Evolutionary conservation across 1,140 invertebrate species (phyloP), one percentile per base, ranked within the genome.

Genomic region (Ceratina japonica): DNA sequence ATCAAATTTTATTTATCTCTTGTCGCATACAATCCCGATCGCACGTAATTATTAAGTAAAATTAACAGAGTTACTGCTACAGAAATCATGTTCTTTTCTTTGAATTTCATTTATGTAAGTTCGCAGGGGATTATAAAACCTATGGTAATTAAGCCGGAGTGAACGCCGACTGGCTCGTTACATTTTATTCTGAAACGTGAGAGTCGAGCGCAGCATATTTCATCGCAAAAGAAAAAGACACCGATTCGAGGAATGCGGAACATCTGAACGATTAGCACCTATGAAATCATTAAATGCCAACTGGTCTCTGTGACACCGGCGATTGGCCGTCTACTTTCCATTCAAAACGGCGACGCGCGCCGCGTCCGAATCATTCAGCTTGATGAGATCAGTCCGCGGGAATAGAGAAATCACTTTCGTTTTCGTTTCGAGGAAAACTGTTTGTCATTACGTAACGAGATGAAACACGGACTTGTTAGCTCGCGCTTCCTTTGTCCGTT

Each of bases 211-310:
- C 56, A 58, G 37, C 12, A 10, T 8, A n/a, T 73, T 37, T 4
- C 27, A n/a, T 27, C 20, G 16, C 20, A 44, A 7, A 13, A 37
- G 51, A 27, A 56, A 56, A 18, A 56, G 54, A 24, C 18, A n/a
- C 22, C 66, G 56, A 80, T 54, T 73, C n/a, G 31, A 18, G 31
- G 79, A 83, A 81, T 16, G 81, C 79, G 81, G 71, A 83, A 68
- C 66, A 65, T 63, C 81, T 71, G 2, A 37, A 15, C 62, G 56
- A 62, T 77, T 81, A 77, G 24, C 37, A 54, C 51, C 18, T 68
- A 61, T 44, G 37, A 37, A 72, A 10, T 58, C 27, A 65, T 76
- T 76, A 65, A 78, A 72, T 79, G n/a, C 62, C 66, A 37, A 61
- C 22, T 12, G 10, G 24, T 12, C 3, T 27, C 24, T 27, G 59